These are phyloP conservation scores for Dipodomys spectabilis DNA, from an alignment of 2,113 vertebrate species.

Conservation along the genomic window DNA sequence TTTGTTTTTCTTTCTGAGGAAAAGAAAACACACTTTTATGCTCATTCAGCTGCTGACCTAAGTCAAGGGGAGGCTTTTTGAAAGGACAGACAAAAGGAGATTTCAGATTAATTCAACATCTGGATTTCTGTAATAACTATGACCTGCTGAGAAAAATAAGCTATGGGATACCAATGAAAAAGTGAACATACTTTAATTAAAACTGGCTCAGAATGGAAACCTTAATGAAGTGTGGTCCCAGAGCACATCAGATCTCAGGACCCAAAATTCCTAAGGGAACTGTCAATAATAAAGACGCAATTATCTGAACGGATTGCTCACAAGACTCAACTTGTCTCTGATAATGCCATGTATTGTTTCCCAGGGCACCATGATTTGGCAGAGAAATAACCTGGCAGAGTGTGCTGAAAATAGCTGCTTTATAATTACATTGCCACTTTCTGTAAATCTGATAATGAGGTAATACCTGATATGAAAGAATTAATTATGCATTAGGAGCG, in stretches of 20 bases:
- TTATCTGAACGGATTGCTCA: conserved; percentile 70
- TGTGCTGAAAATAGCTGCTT: conserved; percentile 68
- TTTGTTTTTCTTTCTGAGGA: not conserved
- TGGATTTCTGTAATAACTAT: conserved; percentile 38
- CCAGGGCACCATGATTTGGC: conserved; percentile 59
- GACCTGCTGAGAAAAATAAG: conserved; percentile 57
- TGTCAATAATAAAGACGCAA: conserved; percentile 75
- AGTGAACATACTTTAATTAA: conserved; percentile 76
- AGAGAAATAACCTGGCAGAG: conserved; percentile 63
- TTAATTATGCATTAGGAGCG: conserved; percentile 70
- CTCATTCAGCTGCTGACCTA: conserved; percentile 38
- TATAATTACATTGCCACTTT: conserved; percentile 69
- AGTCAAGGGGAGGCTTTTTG: conserved; percentile 3
- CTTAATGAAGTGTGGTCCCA: conserved; percentile 70
- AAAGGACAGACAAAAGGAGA: not conserved
- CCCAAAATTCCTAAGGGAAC: conserved; percentile 68
- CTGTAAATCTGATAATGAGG: conserved; percentile 72
- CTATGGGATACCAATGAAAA: not conserved
- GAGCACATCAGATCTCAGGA: conserved; percentile 14
- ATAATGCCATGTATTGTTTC: conserved; percentile 35
- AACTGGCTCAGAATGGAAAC: conserved; percentile 66
- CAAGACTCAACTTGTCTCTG: conserved; percentile 66
- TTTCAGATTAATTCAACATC: conserved; percentile 25
- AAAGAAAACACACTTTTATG: not conserved
- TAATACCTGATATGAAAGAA: conserved; percentile 71